Conservation (phyloP, 2,888 invertebrate species). For the Heliconius hortense region DNA sequence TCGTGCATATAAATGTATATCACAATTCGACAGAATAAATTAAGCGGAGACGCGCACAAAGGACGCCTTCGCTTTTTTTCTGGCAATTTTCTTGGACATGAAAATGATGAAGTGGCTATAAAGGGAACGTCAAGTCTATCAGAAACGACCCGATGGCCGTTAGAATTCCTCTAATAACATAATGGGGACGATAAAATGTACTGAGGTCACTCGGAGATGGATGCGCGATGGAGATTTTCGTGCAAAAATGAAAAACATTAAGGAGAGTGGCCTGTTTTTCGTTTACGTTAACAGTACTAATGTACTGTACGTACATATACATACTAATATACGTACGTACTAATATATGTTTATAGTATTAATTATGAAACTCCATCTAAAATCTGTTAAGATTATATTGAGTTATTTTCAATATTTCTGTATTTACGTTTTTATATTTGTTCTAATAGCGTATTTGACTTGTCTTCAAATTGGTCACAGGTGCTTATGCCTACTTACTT, state of each 20-base stretch:
- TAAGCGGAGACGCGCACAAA: constrained; percentile 11
- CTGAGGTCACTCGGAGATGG: constrained; percentile 32
- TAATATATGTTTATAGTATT: constrained; percentile 34
- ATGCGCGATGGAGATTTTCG: constrained; percentile 33
- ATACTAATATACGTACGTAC: too few species aligned
- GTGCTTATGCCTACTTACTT: too few species aligned
- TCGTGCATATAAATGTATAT: constrained; percentile 16
- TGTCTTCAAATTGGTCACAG: too few species aligned
- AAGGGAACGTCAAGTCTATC: constrained; percentile 50
- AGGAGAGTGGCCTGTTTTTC: constrained; percentile 28
- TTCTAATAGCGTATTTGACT: neutral
- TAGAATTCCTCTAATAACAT: constrained; percentile 65
- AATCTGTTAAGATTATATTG: constrained; percentile 26
- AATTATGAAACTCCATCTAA: constrained; percentile 20
- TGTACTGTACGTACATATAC: too few species aligned
- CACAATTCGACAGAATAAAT: constrained; percentile 21
- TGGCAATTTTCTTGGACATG: constrained; percentile 32
- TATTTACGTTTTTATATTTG: neutral
- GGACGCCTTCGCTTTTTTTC: constrained; percentile 24
- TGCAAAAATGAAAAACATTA: constrained; percentile 34
- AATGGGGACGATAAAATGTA: constrained; percentile 48
- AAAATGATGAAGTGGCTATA: constrained; percentile 51
- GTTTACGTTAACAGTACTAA: constrained; percentile 28
- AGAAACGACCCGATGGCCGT: constrained; percentile 45
- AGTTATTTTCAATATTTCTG: neutral